Base-by-base conservation (phyloP, 1,140 invertebrate species). In the Drosophila athabasca region DNA sequence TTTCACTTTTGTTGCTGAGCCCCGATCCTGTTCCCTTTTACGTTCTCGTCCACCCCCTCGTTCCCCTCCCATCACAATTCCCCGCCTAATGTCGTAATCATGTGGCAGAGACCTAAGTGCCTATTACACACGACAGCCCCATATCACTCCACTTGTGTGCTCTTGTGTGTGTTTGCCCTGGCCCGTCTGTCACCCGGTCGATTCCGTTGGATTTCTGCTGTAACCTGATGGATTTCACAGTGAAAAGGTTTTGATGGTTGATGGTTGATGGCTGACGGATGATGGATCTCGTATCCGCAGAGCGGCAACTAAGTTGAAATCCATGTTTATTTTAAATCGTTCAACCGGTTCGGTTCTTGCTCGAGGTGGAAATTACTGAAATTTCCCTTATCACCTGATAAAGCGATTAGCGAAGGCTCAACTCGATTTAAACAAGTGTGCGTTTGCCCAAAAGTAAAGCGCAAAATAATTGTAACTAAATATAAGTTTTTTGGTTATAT, bases 31-130 rank as follows among this genome's bases (percentile, higher is more conserved):
- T 41, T 45, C 2, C 43, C 41, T 31, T 49, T 49, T 13, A 48
- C 43, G 39, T 31, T 31, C 29, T 2, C 7, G 29, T 29, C 7
- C 29, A 8, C 6, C 29, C 7, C 35, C 7, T 9, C 61, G 51
- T 64, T 46, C 44, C 62, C 55, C 46, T 50, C 64, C 60, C 29
- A 43, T 31, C 43, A 46, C 31, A 15, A 53, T 54, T 54, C 17
- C 64, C 48, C 64, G 51, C 53, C 44, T 76, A 76, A 76, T 76
- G 64, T 62, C 64, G 74, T 76, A 76, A 76, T 76, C 74, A 76
- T 76, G 64, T 76, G 57, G 72, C 73, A 70, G 45, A 58, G 43
- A 41, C 51, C 72, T 62, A 76, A 76, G 74, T 76, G 73, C 74
- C 66, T 75, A 76, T 76, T 76, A 69, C 64, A 61, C 39, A 76